phyloP scores from a whole-genome alignment of 1,140 invertebrate genomes.

The Globodera rostochiensis region DNA sequence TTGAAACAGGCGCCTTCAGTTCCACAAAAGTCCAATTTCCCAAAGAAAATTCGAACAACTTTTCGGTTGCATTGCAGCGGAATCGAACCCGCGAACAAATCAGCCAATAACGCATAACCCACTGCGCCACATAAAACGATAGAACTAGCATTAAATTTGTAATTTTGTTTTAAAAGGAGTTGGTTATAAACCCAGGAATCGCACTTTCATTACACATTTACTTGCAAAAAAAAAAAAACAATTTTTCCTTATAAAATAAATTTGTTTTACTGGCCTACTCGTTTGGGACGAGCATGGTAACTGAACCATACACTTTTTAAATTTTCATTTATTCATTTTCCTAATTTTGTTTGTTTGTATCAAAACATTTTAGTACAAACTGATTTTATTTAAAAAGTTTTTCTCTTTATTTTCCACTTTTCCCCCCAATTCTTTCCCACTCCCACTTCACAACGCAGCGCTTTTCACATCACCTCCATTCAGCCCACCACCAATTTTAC shows the following conservation, averaged over 20 bases:
- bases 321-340: neutral
- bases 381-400: too few relatives aligned
- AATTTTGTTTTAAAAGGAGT: too few relatives aligned
- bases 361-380: too few relatives aligned
- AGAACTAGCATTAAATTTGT: too few relatives aligned
- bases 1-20: neutral
- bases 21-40: neutral
- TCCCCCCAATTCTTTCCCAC: neutral
- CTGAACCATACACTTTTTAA: neutral
- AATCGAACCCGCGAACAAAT: neutral
- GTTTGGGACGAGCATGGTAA: too few relatives aligned
- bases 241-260: too few relatives aligned
- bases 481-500: neutral
- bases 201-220: too few relatives aligned
- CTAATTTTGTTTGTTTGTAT: neutral
- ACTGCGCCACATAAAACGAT: neutral
- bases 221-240: too few relatives aligned
- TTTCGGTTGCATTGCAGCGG: neutral
- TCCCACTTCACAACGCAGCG: neutral
- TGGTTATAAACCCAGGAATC: too few relatives aligned
- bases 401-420: too few relatives aligned
- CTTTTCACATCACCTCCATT: neutral
- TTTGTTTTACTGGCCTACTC: too few relatives aligned
- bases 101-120: neutral
- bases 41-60: neutral